Evolutionary conservation across 2,113 vertebrate genomes (phyloP).

Genomic region (Alexandromys fortis): DNA sequence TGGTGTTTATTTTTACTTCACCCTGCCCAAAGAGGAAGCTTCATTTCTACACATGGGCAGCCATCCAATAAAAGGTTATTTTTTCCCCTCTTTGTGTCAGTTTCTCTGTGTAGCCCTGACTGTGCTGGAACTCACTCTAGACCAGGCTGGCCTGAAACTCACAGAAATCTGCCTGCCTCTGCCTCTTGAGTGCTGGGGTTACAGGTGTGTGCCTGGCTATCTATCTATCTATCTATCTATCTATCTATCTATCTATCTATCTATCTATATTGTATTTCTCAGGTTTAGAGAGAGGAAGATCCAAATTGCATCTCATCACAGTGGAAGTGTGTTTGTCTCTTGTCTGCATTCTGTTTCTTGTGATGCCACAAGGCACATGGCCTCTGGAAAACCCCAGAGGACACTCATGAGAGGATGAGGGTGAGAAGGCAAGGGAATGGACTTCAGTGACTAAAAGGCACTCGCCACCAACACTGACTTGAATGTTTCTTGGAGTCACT

Average conservation of each 20-base stretch:
- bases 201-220: background rate
- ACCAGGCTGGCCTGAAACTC: background rate
- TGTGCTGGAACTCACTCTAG: background rate
- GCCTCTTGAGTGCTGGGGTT: background rate
- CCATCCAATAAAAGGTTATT: background rate
- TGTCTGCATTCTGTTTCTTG: background rate
- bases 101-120: background rate
- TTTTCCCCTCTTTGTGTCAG: background rate
- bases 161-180: background rate
- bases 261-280: background rate
- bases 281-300: background rate
- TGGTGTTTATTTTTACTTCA: background rate
- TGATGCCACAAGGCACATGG: fast-evolving
- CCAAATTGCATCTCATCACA: background rate
- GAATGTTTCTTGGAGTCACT: background rate
- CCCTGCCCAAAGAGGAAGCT: background rate
- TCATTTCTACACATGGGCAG: background rate
- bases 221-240: too few species aligned
- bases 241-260: too few species aligned
- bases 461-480: background rate
- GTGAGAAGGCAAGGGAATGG: background rate
- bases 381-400: background rate
- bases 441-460: background rate
- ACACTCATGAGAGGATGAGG: background rate
- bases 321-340: background rate